Conservation (phyloP, 1,140 invertebrate genomes). For the Aphidius ervi region DNA sequence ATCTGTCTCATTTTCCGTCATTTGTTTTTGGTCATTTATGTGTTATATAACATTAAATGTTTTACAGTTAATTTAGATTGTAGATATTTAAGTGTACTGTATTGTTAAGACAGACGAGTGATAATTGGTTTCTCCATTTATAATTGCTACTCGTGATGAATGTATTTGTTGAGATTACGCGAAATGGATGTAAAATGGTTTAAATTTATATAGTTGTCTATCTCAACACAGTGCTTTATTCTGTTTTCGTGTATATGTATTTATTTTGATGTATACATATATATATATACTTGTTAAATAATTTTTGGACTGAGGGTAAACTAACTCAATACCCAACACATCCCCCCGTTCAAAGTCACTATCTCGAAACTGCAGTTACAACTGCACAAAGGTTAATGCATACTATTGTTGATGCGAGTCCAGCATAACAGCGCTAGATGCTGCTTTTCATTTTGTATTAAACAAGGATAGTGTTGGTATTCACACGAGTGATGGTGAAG, state of each 20-base stretch:
- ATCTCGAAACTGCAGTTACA: slow-evolving; percentile 53
- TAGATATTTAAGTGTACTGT: too few species aligned
- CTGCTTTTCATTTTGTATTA: slow-evolving; percentile 16
- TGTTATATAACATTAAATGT: too few species aligned
- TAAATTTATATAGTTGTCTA: background rate
- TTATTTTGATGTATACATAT: too few species aligned
- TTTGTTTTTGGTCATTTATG: too few species aligned
- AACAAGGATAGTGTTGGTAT: slow-evolving; percentile 14
- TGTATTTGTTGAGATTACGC: slow-evolving; percentile 28
- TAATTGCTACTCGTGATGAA: slow-evolving; percentile 15
- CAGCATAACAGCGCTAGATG: slow-evolving; percentile 38
- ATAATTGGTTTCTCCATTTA: slow-evolving; percentile 23
- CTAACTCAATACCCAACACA: background rate
- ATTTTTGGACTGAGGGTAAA: background rate
- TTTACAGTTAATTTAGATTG: too few species aligned
- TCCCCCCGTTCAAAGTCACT: slow-evolving; percentile 35
- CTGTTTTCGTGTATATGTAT: background rate
- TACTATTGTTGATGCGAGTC: slow-evolving; percentile 49
- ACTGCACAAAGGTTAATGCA: slow-evolving; percentile 54
- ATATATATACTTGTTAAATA: background rate
- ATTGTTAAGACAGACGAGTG: background rate
- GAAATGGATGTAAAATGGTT: slow-evolving; percentile 22
- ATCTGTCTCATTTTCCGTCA: too few species aligned
- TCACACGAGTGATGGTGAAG: slow-evolving; percentile 35
- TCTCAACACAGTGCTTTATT: background rate